Base-by-base conservation (phyloP, 1,140 invertebrate species). In the Drosophila ogumai region DNA sequence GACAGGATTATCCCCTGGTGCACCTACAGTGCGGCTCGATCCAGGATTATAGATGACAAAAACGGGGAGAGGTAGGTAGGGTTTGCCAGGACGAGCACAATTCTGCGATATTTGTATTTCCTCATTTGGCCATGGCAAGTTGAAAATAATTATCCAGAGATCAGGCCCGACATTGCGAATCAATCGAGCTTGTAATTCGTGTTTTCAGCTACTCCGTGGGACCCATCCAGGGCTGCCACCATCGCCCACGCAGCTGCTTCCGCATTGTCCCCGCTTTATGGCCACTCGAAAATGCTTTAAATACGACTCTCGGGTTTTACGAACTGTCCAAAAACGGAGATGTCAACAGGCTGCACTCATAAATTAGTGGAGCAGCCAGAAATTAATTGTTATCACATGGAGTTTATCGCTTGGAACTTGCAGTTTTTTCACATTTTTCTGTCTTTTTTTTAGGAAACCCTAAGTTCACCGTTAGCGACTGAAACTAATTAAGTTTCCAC, bases 401-500 rank as follows among this genome's bases (percentile, higher is more conserved):
- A 57, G 44, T 80, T 74, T 88, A 88, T 88, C 69, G 69, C 36
- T 77, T 58, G 54, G 65, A 78, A 78, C 65, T 78, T 78, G 75
- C 79, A 72, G 61, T 74, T 85, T 56, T 75, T 49, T 34, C 17
- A 19, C 31, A 36, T 36, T 46, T 17, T 32, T 31, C 15, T 19
- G 36, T 43, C n/a, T 25, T 22, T 34, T 32, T 40, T 40, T 44
- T 22, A 2, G 34, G 25, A 13, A 54, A 40, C 47, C 49, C 15
- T 34, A 25, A 54, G 63, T 50, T 47, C 32, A 58, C 43, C 69
- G 69, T 57, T 75, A 79, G 50, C 84, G 75, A 56, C 46, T 68
- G 36, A 81, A 84, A 84, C 84, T 88, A 88, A 88, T 88, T 88
- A 88, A 88, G 85, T 90, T 88, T 88, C 84, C 77, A 84, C 77